Evolutionary conservation across 2,888 invertebrate species (phyloP).

Genomic region (Auanema freiburgensis): DNA sequence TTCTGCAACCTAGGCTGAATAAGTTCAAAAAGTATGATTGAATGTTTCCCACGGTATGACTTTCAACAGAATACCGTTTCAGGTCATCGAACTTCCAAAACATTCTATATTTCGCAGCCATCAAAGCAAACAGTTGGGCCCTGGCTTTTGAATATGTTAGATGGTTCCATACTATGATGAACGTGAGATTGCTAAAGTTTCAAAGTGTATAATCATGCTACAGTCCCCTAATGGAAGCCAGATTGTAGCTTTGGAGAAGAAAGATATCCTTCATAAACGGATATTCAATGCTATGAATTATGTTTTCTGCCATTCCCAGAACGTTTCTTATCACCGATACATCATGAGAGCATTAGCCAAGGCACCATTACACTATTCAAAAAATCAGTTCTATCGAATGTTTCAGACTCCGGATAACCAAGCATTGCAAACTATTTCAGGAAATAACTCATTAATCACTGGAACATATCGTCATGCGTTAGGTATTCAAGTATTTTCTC

Average conservation of each 20-base stretch:
- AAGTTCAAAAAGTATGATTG: constrained; percentile 37
- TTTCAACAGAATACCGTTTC: constrained; percentile 10
- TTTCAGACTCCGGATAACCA: constrained; percentile 45
- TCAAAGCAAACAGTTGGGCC: constrained; percentile 49
- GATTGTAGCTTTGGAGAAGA: constrained; percentile 1
- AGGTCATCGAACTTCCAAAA: constrained; percentile 52
- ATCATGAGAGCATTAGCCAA: constrained; percentile 57
- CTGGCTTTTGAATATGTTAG: constrained; percentile 62
- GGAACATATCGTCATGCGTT: constrained; percentile 61
- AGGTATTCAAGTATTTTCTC: constrained; percentile 10
- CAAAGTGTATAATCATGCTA: neutral
- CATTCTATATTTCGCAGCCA: constrained; percentile 52
- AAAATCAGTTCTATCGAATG: neutral
- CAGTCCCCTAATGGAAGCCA: constrained; percentile 1
- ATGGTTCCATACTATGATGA: constrained; percentile 33
- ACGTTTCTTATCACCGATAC: constrained; percentile 57
- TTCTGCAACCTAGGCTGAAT: constrained; percentile 50
- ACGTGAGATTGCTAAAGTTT: constrained; percentile 11
- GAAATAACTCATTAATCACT: constrained; percentile 61
- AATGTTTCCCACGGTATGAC: constrained; percentile 4
- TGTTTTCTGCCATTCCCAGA: constrained; percentile 59
- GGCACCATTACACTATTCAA: constrained; percentile 18
- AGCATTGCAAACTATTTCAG: constrained; percentile 58
- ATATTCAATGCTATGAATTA: constrained; percentile 60
- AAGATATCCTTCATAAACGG: constrained; percentile 35